Evolutionary conservation across 2,113 vertebrate genomes (phyloP).

Genomic region (Heloderma charlesbogerti): DNA sequence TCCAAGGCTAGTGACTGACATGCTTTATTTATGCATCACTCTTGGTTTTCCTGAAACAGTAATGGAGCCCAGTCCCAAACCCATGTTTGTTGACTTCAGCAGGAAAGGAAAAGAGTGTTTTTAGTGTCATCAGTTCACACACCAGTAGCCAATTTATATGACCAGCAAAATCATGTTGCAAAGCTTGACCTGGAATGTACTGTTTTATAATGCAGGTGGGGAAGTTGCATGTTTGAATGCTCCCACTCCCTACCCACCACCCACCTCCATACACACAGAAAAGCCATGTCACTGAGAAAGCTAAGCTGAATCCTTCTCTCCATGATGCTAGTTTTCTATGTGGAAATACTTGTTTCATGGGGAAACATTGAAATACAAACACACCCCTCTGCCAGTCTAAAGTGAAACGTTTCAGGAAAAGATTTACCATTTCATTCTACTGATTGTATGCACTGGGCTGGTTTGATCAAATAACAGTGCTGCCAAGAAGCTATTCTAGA

Average conservation of each 20-base stretch:
- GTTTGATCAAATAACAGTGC: background rate
- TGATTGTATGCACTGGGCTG: too few species aligned
- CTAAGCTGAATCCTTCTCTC: background rate
- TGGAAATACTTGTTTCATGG: background rate
- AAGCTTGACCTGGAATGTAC: background rate
- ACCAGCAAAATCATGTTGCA: background rate
- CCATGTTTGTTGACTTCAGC: too few species aligned
- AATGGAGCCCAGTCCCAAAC: background rate
- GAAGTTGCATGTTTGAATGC: background rate
- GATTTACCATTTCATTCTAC: background rate
- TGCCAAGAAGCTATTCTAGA: background rate
- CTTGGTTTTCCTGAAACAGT: background rate
- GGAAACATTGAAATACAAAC: background rate
- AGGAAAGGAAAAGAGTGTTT: background rate
- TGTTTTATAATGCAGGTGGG: background rate
- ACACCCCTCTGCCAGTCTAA: background rate
- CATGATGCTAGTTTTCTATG: background rate
- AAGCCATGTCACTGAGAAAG: background rate
- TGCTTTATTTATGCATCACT: background rate
- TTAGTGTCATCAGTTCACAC: background rate
- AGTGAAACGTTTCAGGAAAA: background rate
- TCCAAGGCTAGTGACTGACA: background rate
- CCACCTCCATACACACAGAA: background rate
- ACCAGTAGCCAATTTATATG: background rate
- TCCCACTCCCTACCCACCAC: too few species aligned